Percentiles rank a stretch among this genome's conserved stretches.
These are phyloP conservation scores for Brachionus manjavacas DNA, from an alignment of 1,140 invertebrate genomes.

Conservation along the genomic window DNA sequence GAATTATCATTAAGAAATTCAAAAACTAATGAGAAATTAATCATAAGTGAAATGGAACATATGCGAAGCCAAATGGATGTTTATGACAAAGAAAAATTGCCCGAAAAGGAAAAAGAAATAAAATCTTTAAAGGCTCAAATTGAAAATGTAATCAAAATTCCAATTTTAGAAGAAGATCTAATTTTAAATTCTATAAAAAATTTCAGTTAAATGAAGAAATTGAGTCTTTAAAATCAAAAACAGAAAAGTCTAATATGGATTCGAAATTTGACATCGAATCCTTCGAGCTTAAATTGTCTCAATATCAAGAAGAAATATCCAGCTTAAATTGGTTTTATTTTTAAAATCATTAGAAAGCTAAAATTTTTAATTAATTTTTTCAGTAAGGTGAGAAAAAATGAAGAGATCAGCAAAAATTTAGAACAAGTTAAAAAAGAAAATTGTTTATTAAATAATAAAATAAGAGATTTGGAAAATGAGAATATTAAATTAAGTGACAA, in stretches of 20 bases:
- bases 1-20: slow-evolving; percentile 16
- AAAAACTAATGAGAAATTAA: slow-evolving; percentile 32
- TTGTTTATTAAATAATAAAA: neutral
- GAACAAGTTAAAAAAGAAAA: slow-evolving; percentile 17
- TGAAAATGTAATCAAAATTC: neutral
- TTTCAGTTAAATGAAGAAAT: slow-evolving; percentile 19
- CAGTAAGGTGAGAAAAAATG: neutral
- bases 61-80: slow-evolving; percentile 6
- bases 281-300: neutral
- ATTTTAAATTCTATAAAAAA: neutral
- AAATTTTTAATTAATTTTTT: neutral
- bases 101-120: slow-evolving; percentile 37
- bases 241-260: neutral
- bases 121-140: neutral
- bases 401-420: neutral
- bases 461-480: neutral
- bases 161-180: neutral
- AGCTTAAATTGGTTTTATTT: neutral
- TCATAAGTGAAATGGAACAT: slow-evolving; percentile 37
- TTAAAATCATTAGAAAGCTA: neutral
- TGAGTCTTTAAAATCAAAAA: neutral
- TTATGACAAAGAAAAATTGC: slow-evolving; percentile 13
- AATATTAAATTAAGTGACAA: neutral
- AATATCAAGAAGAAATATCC: neutral
- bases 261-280: neutral